phyloP scores from a whole-genome alignment of 2,888 invertebrate species.

The Pandemis corylana region DNA sequence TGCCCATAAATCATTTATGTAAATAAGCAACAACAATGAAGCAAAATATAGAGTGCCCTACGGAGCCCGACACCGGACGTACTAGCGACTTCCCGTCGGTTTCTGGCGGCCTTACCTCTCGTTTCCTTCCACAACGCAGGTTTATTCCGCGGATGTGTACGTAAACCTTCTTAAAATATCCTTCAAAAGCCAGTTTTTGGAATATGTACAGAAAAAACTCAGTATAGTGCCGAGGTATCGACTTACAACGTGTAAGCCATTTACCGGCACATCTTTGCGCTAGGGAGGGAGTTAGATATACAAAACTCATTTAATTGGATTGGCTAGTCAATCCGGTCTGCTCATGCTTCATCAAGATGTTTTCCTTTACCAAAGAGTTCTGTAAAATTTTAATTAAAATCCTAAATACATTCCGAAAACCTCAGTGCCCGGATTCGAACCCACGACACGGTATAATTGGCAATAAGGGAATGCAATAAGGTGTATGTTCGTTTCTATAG shows the following conservation, averaged over 20 bases:
- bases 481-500: neutral
- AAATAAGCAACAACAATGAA: conserved; percentile 72
- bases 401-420: neutral
- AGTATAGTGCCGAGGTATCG: neutral
- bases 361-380: too few species aligned
- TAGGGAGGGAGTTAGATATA: neutral
- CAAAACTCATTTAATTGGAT: neutral
- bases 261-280: neutral
- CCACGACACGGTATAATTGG: neutral
- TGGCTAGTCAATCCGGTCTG: neutral
- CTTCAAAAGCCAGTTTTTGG: neutral
- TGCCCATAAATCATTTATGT: conserved; percentile 72
- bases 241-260: neutral
- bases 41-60: conserved; percentile 67
- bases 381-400: neutral
- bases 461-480: neutral
- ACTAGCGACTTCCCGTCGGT: conserved; percentile 66
- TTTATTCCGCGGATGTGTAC: conserved; percentile 3
- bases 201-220: neutral
- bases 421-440: neutral
- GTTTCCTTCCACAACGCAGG: conserved; percentile 55
- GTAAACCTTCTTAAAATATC: neutral
- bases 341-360: too few species aligned
- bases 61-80: conserved; percentile 65
- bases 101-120: conserved; percentile 66